Conservation (phyloP, 2,797 vertebrate species). For the Dipus sagitta region DNA sequence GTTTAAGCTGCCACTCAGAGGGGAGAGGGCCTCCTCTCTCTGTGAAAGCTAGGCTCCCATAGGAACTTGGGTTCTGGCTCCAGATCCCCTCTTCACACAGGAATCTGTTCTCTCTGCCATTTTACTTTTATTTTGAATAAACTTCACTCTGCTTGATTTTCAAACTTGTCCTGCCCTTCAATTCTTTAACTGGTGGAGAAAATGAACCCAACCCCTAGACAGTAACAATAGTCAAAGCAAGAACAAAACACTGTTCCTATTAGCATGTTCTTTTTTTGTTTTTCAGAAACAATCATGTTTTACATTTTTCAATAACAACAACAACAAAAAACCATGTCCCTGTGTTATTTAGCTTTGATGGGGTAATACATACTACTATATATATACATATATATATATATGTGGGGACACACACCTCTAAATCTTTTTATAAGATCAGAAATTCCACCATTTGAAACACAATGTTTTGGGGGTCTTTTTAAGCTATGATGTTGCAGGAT, state of each 20-base stretch:
- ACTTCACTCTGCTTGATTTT: too few relatives aligned
- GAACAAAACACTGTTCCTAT: constrained; percentile 21
- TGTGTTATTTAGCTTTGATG: neutral
- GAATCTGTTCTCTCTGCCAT: too few relatives aligned
- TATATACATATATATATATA: too few relatives aligned
- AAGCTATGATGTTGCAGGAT: neutral
- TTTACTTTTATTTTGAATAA: too few relatives aligned
- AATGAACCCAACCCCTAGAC: too few relatives aligned
- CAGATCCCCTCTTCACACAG: too few relatives aligned
- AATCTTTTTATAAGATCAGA: constrained; percentile 47
- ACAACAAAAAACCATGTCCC: neutral
- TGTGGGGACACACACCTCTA: constrained; percentile 25
- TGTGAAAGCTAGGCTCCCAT: too few relatives aligned
- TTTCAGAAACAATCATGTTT: neutral
- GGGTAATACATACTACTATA: neutral
- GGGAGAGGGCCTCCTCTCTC: too few relatives aligned
- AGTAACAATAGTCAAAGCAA: neutral
- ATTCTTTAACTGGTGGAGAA: too few relatives aligned
- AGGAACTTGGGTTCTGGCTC: too few relatives aligned
- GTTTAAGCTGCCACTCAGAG: too few relatives aligned
- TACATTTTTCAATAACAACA: neutral
- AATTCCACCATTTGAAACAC: neutral
- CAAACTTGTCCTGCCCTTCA: too few relatives aligned
- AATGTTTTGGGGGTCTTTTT: constrained; percentile 8
- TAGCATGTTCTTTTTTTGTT: neutral